Base-by-base conservation (phyloP, 2,888 invertebrate genomes). In the Archips crataeganus region DNA sequence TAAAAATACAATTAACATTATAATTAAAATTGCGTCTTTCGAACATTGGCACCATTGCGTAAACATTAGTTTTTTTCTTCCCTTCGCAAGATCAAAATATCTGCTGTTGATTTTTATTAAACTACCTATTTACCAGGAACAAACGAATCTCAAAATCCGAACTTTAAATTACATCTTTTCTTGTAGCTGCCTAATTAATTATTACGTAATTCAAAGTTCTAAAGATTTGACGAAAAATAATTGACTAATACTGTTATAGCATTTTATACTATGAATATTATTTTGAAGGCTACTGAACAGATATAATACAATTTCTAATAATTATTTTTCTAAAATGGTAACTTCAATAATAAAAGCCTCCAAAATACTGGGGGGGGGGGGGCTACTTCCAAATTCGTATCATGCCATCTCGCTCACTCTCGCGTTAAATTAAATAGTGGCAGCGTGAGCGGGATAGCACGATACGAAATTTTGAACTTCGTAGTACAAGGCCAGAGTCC, bases 1-100 rank as follows among this genome's bases (percentile, higher is more conserved):
- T 87, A 87, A 87, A 90, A 87, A 83, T 86, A 85, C 84, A 85
- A 84, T 84, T 88, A 89, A 87, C 86, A 85, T 83, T 82, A 81
- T 78, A 78, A 78, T 82, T 82, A 82, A 77, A 82, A 86, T 87
- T 90, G 88, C 87, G 89, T 86, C 81, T 79, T 79, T 84, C 81
- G 80, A 79, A 81, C 78, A 81, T 39, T 68, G 54, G 32, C 57
- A 63, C 47, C 63, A 47, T 60, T n/a, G n/a, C 13, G 32, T 63
- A 2, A 32, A 63, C 63, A 47, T 45, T 6, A 13, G n/a, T 15
- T 61, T 39, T 39, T 61, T 61, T 11, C 5, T 45, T 42, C n/a
- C 9, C n/a, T 23, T 34, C 11, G 23, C 23, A 11, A 23, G 42
- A 62, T 39, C 6, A 39, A 5, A 6, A 15, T 4, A 23, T 10